Conservation (phyloP, 2,888 invertebrate genomes). For the Eumerus sabulonum region DNA sequence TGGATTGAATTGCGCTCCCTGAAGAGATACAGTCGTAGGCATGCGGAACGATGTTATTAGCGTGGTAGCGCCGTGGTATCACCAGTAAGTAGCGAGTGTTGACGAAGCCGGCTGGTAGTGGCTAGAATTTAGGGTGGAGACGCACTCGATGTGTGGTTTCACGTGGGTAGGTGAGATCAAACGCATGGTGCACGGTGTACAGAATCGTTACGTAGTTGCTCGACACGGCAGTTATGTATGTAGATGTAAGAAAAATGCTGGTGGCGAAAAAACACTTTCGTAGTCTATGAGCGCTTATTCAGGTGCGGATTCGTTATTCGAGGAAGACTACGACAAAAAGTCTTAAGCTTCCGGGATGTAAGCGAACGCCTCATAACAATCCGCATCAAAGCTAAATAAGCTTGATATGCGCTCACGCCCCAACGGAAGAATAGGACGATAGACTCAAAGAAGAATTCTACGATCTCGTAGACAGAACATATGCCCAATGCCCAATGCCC, state of each 20-base stretch:
- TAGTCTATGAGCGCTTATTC: too few relatives aligned
- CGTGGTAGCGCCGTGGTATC: constrained; percentile 25
- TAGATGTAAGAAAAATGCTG: constrained; percentile 25
- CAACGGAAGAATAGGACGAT: too few relatives aligned
- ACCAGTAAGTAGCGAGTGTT: constrained; percentile 20
- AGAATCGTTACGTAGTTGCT: constrained; percentile 50
- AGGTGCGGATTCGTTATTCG: too few relatives aligned
- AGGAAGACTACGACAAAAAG: too few relatives aligned
- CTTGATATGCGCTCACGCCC: too few relatives aligned
- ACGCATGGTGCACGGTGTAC: constrained; percentile 47
- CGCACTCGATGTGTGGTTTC: too few relatives aligned
- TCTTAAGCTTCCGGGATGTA: too few relatives aligned
- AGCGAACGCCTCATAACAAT: too few relatives aligned
- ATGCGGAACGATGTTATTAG: constrained; percentile 26
- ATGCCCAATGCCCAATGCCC: too few relatives aligned
- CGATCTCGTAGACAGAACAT: too few relatives aligned
- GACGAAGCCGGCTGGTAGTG: neutral
- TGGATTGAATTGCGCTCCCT: constrained; percentile 49
- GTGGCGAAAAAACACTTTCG: constrained; percentile 30
- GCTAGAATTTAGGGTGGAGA: constrained; percentile 1
- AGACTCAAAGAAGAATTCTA: too few relatives aligned
- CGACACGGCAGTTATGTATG: constrained; percentile 22
- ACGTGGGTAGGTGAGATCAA: constrained; percentile 24
- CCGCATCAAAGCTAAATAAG: too few relatives aligned
- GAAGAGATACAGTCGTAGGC: constrained; percentile 5